phyloP scores from a whole-genome alignment of 2,797 vertebrate species.

The Lithobates pipiens region DNA sequence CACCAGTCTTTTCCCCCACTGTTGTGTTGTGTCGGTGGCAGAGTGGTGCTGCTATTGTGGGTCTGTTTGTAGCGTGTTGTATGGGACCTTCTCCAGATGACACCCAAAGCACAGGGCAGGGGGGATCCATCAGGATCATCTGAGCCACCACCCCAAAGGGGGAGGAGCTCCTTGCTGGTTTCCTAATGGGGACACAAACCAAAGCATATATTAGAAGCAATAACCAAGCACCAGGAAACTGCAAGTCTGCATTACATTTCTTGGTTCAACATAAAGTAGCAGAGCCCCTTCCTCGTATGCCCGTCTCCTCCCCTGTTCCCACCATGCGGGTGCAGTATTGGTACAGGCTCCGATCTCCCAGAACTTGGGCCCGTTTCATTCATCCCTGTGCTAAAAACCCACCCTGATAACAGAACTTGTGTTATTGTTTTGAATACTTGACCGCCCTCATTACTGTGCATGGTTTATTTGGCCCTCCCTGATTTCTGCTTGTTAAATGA shows the following conservation, averaged over 20 bases:
- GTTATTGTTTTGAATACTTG: not conserved
- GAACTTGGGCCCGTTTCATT: too few species aligned
- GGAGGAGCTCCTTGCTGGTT: not conserved
- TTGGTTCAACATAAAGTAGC: not conserved
- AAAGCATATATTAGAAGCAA: conserved; percentile 56
- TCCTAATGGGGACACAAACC: conserved; percentile 48
- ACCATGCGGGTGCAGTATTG: too few species aligned
- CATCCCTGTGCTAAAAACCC: too few species aligned
- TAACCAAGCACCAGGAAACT: conserved; percentile 26
- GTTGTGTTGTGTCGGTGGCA: not conserved
- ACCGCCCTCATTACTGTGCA: not conserved
- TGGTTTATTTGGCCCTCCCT: not conserved
- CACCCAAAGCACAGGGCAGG: not conserved
- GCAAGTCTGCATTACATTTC: not conserved
- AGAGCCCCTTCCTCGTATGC: not conserved
- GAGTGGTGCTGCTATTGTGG: not conserved
- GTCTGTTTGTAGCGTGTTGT: not conserved
- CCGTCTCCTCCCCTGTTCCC: not conserved
- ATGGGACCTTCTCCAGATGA: not conserved
- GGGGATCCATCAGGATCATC: not conserved
- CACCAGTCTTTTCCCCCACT: not conserved
- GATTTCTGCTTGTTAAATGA: not conserved
- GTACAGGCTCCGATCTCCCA: not conserved
- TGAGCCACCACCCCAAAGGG: not conserved
- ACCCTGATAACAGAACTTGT: too few species aligned